Conservation (phyloP, 1,140 invertebrate genomes). For the Maniola jurtina region DNA sequence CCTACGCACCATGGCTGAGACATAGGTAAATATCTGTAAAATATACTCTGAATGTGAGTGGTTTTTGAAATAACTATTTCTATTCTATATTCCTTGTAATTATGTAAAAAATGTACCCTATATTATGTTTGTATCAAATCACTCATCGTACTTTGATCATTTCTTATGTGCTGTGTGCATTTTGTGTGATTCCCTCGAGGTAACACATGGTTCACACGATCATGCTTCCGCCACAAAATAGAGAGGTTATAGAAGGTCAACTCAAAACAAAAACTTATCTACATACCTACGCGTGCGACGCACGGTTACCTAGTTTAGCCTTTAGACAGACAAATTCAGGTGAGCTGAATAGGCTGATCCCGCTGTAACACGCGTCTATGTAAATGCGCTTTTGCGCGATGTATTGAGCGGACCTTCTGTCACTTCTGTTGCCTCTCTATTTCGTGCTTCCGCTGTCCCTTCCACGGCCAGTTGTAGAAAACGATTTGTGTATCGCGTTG, state of each 20-base stretch:
- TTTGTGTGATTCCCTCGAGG: constrained; percentile 32
- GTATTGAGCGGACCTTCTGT: no score
- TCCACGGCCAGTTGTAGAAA: constrained; percentile 54
- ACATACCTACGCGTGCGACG: neutral
- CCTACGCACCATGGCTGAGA: constrained; percentile 84
- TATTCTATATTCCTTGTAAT: constrained; percentile 22
- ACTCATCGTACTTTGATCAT: constrained; percentile 31
- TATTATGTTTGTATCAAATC: constrained; percentile 34
- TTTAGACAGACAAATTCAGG: no score
- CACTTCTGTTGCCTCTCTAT: no score
- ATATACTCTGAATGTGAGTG: constrained; percentile 33
- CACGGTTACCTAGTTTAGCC: no score
- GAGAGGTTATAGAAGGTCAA: no score
- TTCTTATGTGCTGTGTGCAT: constrained; percentile 36
- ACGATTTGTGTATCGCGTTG: constrained; percentile 16
- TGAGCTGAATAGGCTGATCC: no score
- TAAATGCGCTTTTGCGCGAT: no score
- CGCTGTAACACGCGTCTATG: no score
- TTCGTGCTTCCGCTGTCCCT: constrained; percentile 41
- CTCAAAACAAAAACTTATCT: neutral
- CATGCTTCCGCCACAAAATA: constrained; percentile 37
- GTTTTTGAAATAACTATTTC: constrained; percentile 25
- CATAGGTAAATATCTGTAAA: constrained; percentile 78
- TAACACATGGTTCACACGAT: constrained; percentile 36
- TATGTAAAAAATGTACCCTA: constrained; percentile 9